Evolutionary conservation across 2,113 vertebrate species (phyloP).

Genomic region (Ailuropoda melanoleuca): DNA sequence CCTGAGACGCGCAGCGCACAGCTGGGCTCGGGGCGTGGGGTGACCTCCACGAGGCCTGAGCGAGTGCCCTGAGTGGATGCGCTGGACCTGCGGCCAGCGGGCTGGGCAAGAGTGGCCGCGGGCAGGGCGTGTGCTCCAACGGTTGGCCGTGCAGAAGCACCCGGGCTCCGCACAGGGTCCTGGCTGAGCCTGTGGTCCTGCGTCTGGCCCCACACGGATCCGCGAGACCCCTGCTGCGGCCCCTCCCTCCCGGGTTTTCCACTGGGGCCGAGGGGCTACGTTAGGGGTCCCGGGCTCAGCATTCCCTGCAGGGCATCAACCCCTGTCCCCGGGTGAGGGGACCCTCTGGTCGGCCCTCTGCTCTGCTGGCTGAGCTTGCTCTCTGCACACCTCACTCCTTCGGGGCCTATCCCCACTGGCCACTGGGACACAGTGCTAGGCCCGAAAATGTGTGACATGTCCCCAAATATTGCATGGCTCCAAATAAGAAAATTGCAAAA

Average conservation of each 20-base stretch:
- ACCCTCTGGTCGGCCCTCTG: neutral
- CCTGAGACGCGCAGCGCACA: neutral
- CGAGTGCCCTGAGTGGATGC: rapidly evolving
- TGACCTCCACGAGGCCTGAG: rapidly evolving
- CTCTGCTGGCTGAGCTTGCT: neutral
- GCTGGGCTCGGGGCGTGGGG: rapidly evolving
- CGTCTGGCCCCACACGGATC: neutral
- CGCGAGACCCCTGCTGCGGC: rapidly evolving
- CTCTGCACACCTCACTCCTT: neutral
- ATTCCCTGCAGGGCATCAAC: no score
- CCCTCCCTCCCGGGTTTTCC: rapidly evolving
- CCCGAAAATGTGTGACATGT: rapidly evolving
- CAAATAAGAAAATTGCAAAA: rapidly evolving
- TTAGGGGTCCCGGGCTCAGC: neutral
- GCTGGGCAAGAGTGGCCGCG: rapidly evolving
- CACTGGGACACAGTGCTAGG: neutral
- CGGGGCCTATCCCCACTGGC: neutral
- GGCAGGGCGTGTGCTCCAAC: rapidly evolving
- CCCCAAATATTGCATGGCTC: neutral
- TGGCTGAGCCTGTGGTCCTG: neutral
- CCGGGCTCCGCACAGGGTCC: rapidly evolving
- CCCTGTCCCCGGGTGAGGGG: rapidly evolving
- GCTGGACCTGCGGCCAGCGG: rapidly evolving
- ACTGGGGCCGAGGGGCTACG: neutral
- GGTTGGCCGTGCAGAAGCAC: rapidly evolving